phyloP scores from a whole-genome alignment of 2,113 vertebrate species.

The Nettapus auritus region DNA sequence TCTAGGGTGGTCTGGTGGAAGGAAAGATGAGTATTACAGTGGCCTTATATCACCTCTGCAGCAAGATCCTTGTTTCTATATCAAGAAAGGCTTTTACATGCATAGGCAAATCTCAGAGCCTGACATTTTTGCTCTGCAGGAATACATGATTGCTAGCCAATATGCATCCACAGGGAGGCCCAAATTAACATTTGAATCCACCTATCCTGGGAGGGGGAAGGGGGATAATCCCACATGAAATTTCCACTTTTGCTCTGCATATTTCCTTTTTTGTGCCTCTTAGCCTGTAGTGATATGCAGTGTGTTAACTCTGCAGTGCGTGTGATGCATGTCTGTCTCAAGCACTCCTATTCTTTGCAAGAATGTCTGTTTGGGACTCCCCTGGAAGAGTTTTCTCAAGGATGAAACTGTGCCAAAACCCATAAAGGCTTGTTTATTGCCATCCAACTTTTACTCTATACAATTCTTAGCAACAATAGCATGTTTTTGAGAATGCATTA shows the following conservation, averaged over 20 bases:
- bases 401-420: background rate
- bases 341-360: background rate
- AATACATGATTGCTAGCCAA: background rate
- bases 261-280: background rate
- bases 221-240: background rate
- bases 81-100: background rate
- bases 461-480: background rate
- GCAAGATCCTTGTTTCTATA: background rate
- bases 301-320: background rate
- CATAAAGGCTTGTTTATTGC: background rate
- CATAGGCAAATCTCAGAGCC: background rate
- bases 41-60: background rate
- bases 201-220: background rate
- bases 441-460: background rate
- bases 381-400: constrained; percentile 7
- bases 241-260: background rate
- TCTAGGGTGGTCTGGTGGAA: background rate
- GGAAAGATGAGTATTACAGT: background rate
- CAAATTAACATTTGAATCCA: background rate
- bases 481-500: background rate
- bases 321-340: background rate
- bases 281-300: background rate
- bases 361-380: background rate
- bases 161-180: background rate
- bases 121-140: background rate